Evolutionary conservation across 2,797 vertebrate species (phyloP).

Genomic region (Tragopan temminckii): DNA sequence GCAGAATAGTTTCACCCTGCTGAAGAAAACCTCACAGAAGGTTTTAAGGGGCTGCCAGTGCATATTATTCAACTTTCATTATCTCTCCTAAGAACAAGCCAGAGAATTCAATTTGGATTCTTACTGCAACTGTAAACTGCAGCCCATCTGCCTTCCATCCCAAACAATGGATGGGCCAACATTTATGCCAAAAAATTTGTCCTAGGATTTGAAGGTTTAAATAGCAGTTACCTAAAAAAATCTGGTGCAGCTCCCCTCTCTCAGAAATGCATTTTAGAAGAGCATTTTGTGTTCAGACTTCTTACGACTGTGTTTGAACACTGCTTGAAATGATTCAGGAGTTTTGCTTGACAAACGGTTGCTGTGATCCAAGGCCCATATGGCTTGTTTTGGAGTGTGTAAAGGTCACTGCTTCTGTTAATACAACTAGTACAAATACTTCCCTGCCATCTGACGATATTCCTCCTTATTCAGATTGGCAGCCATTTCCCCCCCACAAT

Average conservation of each 20-base stretch:
- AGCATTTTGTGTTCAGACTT: not conserved
- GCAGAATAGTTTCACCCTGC: not conserved
- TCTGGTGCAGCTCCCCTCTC: not conserved
- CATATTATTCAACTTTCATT: conserved; percentile 74
- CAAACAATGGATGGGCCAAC: conserved; percentile 12
- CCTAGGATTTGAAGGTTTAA: conserved; percentile 8
- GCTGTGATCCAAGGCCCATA: conserved; percentile 48
- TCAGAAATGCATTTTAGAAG: not conserved
- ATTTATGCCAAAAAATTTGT: not conserved
- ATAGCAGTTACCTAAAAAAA: not conserved
- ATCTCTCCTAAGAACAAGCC: conserved; percentile 73
- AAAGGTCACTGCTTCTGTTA: conserved; percentile 79
- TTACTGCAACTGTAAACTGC: conserved; percentile 65
- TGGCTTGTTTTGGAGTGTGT: conserved; percentile 66
- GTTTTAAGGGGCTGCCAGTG: conserved; percentile 57
- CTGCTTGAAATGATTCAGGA: conserved; percentile 17
- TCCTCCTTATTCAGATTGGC: conserved; percentile 35
- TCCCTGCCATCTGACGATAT: conserved; percentile 46
- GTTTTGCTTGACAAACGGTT: conserved; percentile 21
- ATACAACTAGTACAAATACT: conserved; percentile 45
- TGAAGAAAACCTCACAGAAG: conserved; percentile 16
- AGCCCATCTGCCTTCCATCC: conserved; percentile 75
- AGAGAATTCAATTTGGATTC: conserved; percentile 72
- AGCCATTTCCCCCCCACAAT: conserved; percentile 42
- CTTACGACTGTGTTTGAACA: conserved; percentile 21